Base-by-base conservation (phyloP, 1,140 invertebrate species). In the Conopomorpha cramerella region DNA sequence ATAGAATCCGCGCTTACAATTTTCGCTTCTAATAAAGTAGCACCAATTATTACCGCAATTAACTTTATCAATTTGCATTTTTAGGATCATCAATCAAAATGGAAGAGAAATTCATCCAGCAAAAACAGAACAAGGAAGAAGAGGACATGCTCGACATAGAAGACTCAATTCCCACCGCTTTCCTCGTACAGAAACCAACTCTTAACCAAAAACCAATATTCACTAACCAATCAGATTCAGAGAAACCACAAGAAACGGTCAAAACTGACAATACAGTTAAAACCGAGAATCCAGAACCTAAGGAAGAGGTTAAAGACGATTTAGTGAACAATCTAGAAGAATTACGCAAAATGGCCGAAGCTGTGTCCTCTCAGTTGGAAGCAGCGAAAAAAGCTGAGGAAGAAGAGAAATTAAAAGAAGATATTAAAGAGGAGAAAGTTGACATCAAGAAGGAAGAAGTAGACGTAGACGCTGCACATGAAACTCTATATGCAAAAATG, bases 281-380 rank as follows among this genome's bases (percentile, higher is more conserved):
- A 30, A 58, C 31, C 1, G 67, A 72, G 35, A 52, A 51, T 6
- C 47, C 53, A 27, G 51, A 59, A 17, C 53, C 68, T 34, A 28
- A 34, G 0, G 62, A 68, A 38, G 67, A 72, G 7, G 54, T 39
- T 11, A 71, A 76, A 46, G 63, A 71, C 38, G 52, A 64, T 11
- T 34, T 68, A 30, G 67, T 73, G 8, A 77, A 77, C 34, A 82
- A 81, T 46, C 49, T 82, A 26, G 80, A 81, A 41, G 79, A 82
- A 46, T 45, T 82, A 8, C 53, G 79, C 8, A 81, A 81, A 48
- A 73, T 81, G 54, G 80, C 81, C 0, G 81, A 83, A 52, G 74
- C 78, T 1, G 79, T 82, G 0, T 80, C 80, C 2, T 76, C 77
- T 2, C 64, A 77, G 16, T 37, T 77, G 8, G 65, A 76, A 37